phyloP scores from a whole-genome alignment of 2,888 invertebrate species.

The Himalopsyche tibetana region DNA sequence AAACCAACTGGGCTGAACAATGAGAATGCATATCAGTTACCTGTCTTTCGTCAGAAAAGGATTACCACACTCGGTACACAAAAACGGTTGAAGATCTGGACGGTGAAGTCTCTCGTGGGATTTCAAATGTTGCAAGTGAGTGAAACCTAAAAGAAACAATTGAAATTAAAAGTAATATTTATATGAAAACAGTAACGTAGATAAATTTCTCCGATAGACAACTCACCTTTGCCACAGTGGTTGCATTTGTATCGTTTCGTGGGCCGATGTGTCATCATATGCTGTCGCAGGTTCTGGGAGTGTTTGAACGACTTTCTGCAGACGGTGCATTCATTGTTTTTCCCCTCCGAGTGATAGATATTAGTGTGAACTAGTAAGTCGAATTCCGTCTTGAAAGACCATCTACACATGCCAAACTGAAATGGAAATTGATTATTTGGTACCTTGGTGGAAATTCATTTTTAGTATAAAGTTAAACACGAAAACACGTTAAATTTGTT shows the following conservation, averaged over 20 bases:
- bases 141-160: constrained; percentile 55
- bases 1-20: too few species aligned
- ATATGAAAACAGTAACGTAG: too few species aligned
- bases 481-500: too few species aligned
- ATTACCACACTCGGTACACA: constrained; percentile 61
- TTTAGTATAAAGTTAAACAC: too few species aligned
- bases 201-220: too few species aligned
- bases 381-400: constrained; percentile 56
- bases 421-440: background rate
- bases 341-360: constrained; percentile 57
- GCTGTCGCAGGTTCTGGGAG: constrained; percentile 58
- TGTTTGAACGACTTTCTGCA: constrained; percentile 57
- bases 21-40: constrained; percentile 29
- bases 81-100: constrained; percentile 55
- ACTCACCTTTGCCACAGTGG: constrained; percentile 60
- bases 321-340: constrained; percentile 51
- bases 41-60: constrained; percentile 58
- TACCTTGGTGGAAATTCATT: too few species aligned
- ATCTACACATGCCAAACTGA: constrained; percentile 54
- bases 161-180: too few species aligned
- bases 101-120: constrained; percentile 61
- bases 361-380: constrained; percentile 56
- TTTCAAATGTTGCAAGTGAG: constrained; percentile 58
- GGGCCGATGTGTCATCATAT: constrained; percentile 57
- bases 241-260: constrained; percentile 55